Percentiles rank a stretch among this genome's conserved stretches.
phyloP scores from a whole-genome alignment of 1,140 invertebrate genomes.

The Sitophilus oryzae region DNA sequence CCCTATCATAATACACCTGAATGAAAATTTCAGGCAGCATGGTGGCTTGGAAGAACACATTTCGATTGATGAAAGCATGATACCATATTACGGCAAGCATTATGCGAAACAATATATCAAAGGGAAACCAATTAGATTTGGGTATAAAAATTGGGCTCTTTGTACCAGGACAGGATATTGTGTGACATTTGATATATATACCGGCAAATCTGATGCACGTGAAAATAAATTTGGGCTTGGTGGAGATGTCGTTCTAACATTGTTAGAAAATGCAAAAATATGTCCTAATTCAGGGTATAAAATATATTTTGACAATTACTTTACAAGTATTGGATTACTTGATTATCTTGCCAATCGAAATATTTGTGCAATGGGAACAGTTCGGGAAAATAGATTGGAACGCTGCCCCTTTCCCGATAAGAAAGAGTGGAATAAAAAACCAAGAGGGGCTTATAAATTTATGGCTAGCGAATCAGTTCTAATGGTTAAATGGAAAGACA shows the following conservation, averaged over 20 bases:
- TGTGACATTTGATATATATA: too few relatives aligned
- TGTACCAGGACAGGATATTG: conserved; percentile 16
- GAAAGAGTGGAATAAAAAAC: too few relatives aligned
- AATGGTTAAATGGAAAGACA: conserved; percentile 38
- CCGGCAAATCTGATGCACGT: conserved; percentile 11
- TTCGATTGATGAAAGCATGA: conserved; percentile 22
- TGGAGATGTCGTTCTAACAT: conserved; percentile 24
- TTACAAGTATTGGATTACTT: conserved; percentile 12
- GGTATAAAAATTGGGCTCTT: too few relatives aligned
- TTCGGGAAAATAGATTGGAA: conserved; percentile 20
- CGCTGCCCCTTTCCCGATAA: too few relatives aligned
- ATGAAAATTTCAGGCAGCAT: too few relatives aligned
- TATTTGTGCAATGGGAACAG: conserved; percentile 19
- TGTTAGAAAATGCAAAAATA: conserved; percentile 9
- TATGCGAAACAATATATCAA: too few relatives aligned
- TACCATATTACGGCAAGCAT: conserved; percentile 26
- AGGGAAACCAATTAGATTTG: too few relatives aligned
- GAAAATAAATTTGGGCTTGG: conserved; percentile 21
- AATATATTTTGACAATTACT: too few relatives aligned
- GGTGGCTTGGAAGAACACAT: conserved; percentile 19
- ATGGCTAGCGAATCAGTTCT: conserved; percentile 1
- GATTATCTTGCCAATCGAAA: conserved; percentile 7
- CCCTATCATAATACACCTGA: conserved; percentile 14
- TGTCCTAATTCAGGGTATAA: conserved; percentile 14
- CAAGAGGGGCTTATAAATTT: too few relatives aligned